Evolutionary conservation across 2,888 invertebrate species (phyloP).

Genomic region (Psococerastis gibbosa): DNA sequence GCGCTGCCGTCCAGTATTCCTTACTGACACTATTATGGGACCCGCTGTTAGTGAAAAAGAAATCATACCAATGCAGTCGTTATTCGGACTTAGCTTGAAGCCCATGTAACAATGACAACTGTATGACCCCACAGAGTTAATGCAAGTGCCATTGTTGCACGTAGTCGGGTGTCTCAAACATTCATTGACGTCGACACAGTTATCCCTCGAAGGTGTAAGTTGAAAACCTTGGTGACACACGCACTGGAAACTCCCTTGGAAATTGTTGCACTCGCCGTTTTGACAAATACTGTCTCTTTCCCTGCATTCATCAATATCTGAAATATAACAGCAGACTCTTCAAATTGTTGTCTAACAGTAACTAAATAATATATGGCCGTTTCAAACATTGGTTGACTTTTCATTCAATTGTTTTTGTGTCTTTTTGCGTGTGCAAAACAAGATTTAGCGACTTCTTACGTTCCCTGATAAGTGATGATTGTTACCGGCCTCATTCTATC

Average conservation of each 20-base stretch:
- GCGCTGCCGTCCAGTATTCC: too few relatives aligned
- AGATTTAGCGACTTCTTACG: too few relatives aligned
- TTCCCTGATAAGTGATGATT: too few relatives aligned
- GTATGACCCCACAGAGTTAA: slow-evolving; percentile 49
- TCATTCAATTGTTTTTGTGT: too few relatives aligned
- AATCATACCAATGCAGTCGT: slow-evolving; percentile 53
- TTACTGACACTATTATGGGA: too few relatives aligned
- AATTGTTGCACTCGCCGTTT: slow-evolving; percentile 59
- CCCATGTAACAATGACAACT: slow-evolving; percentile 55
- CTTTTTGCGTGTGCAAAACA: too few relatives aligned
- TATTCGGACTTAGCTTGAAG: slow-evolving; percentile 55
- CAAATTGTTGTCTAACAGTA: too few relatives aligned
- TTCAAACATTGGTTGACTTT: too few relatives aligned
- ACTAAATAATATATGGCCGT: too few relatives aligned
- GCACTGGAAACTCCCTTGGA: slow-evolving; percentile 60
- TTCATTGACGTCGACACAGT: slow-evolving; percentile 54
- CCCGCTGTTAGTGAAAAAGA: too few relatives aligned
- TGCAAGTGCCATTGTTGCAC: slow-evolving; percentile 59
- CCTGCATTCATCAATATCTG: slow-evolving; percentile 54
- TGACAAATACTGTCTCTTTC: slow-evolving; percentile 46
- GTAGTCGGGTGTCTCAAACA: slow-evolving; percentile 49
- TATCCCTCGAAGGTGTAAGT: slow-evolving; percentile 40
- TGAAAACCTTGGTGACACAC: slow-evolving; percentile 55
- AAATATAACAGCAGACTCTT: too few relatives aligned
- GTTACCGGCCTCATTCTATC: too few relatives aligned